Evolutionary conservation across 2,797 vertebrate genomes (phyloP).

Genomic region (Phataginus tetradactyla): DNA sequence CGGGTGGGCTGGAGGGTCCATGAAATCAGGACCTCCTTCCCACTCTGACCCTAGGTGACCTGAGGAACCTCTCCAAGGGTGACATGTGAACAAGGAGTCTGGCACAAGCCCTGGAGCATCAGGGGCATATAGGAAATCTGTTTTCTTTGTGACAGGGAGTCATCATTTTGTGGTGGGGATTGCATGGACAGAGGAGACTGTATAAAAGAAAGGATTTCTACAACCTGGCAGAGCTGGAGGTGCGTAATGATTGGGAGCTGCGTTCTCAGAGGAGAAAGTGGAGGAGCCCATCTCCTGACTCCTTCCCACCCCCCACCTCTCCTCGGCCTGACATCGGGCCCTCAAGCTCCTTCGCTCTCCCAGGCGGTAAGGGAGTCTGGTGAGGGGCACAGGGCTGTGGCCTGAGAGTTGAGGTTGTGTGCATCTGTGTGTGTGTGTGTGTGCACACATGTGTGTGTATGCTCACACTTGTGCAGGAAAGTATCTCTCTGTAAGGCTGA

Average conservation of each 20-base stretch:
- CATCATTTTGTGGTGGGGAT: not conserved
- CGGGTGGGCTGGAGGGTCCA: not conserved
- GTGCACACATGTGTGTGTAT: not conserved
- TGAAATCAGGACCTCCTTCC: not conserved
- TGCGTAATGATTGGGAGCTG: not conserved
- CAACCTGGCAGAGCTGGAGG: not conserved
- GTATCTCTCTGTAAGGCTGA: fast-evolving
- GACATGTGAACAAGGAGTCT: not conserved
- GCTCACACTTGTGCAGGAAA: not conserved
- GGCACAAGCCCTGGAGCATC: fast-evolving
- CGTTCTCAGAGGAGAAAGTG: not conserved
- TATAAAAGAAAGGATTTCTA: not conserved
- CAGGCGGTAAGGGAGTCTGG: not conserved
- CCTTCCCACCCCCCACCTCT: not conserved
- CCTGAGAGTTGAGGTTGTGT: not conserved
- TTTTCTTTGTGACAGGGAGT: not conserved
- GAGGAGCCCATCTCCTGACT: not conserved
- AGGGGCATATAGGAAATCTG: not conserved
- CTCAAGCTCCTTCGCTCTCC: not conserved
- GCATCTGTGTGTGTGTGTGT: too few relatives aligned
- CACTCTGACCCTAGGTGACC: not conserved
- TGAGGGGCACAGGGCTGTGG: not conserved
- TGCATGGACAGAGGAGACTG: not conserved
- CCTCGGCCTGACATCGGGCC: not conserved
- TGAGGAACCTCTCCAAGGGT: not conserved